A percentile compares a stretch with the other conserved stretches of the same genome.
Conservation (phyloP, 2,888 invertebrate species). For the Sminthurides aquaticus region DNA sequence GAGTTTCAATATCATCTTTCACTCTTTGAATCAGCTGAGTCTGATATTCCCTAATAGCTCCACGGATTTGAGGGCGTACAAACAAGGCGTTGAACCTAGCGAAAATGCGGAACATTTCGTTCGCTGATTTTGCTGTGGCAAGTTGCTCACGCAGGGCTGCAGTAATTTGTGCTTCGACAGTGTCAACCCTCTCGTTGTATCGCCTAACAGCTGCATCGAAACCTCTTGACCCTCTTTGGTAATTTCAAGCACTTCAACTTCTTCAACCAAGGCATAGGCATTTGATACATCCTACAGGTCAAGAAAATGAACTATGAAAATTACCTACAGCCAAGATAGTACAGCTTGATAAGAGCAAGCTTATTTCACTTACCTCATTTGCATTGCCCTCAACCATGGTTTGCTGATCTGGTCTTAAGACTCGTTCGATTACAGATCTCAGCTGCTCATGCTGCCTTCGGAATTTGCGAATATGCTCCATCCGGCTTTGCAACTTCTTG, state of each 20-base stretch:
- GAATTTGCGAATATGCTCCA: constrained; percentile 97
- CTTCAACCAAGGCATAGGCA: constrained; percentile 39
- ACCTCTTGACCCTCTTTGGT: too few relatives aligned
- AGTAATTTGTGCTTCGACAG: constrained; percentile 96
- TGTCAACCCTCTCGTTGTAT: constrained; percentile 95
- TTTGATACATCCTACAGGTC: constrained; percentile 50
- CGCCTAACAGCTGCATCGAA: too few relatives aligned
- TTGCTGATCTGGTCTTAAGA: constrained; percentile 62
- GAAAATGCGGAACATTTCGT: constrained; percentile 98
- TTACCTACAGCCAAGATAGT: not conserved
- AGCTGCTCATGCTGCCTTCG: constrained; percentile 95
- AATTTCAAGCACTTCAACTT: constrained; percentile 52
- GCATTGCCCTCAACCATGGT: constrained; percentile 87
- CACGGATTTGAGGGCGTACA: constrained; percentile 95
- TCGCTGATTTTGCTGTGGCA: constrained; percentile 97
- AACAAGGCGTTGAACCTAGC: constrained; percentile 86
- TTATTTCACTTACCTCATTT: constrained; percentile 62
- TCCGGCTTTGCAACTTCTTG: constrained; percentile 87
- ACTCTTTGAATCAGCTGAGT: constrained; percentile 97
- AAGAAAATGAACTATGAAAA: not conserved
- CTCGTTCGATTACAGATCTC: constrained; percentile 89
- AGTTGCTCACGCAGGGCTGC: constrained; percentile 94
- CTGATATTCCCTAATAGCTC: constrained; percentile 98
- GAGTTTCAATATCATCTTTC: constrained; percentile 94
- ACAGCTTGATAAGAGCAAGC: not conserved